These are phyloP conservation scores for Sarcophaga carnaria DNA, from an alignment of 2,888 invertebrate species.

Conservation along the genomic window DNA sequence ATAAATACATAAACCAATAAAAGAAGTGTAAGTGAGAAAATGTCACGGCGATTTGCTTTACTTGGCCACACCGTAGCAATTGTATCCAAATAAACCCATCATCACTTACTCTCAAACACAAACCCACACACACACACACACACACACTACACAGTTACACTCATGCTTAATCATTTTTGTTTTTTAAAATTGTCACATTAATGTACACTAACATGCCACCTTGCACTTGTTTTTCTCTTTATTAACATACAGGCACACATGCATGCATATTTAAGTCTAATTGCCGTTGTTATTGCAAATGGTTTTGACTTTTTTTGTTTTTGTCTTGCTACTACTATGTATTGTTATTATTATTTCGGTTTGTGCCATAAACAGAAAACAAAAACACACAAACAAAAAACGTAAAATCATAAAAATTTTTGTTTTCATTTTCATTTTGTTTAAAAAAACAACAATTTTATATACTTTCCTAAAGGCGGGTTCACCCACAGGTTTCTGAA, in stretches of 20 bases:
- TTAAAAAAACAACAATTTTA: background rate
- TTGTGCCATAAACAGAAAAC: constrained; percentile 34
- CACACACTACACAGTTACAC: background rate
- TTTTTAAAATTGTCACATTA: background rate
- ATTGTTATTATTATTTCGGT: constrained; percentile 4
- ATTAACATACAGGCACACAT: background rate
- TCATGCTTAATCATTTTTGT: background rate
- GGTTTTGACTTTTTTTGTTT: constrained; percentile 40
- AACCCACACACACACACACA: constrained; percentile 22
- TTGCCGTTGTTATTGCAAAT: constrained; percentile 1
- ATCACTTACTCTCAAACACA: background rate
- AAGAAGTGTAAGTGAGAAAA: background rate
- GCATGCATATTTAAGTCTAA: background rate
- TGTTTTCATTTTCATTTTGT: constrained; percentile 1
- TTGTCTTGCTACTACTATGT: background rate
- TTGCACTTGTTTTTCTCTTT: constrained; percentile 63
- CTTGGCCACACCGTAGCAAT: background rate
- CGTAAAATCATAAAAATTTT: constrained; percentile 62
- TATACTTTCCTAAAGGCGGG: constrained; percentile 38
- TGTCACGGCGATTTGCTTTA: background rate
- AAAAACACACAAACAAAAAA: constrained; percentile 31
- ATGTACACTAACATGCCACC: constrained; percentile 52
- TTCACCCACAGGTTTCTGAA: no score
- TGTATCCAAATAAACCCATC: constrained; percentile 8
- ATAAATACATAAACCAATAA: background rate